Percentiles rank a stretch among this genome's conserved stretches.
phyloP scores from a whole-genome alignment of 2,888 invertebrate species.

The Anticlea derivata region DNA sequence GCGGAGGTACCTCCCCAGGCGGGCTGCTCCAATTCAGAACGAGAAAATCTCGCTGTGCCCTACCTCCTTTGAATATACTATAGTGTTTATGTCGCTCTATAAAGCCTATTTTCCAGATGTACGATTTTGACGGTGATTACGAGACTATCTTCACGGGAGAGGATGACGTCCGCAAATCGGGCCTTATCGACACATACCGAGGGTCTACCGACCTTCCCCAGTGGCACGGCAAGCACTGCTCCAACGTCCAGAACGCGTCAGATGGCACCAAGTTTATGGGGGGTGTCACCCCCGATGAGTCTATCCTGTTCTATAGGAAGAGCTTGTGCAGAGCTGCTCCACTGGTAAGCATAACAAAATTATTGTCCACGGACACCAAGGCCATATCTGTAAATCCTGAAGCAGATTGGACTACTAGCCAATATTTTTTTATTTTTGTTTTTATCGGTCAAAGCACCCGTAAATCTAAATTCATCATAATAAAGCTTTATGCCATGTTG shows the following conservation, averaged over 20 bases:
- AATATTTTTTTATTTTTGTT: too few relatives aligned
- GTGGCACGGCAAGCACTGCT: slow-evolving; percentile 90
- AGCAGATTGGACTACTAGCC: too few relatives aligned
- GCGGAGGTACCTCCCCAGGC: too few relatives aligned
- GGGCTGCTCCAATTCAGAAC: too few relatives aligned
- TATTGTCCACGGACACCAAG: too few relatives aligned
- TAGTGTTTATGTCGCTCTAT: too few relatives aligned
- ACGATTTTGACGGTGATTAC: slow-evolving; percentile 91
- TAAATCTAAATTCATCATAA: too few relatives aligned
- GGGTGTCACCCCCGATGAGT: slow-evolving; percentile 86
- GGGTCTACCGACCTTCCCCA: slow-evolving; percentile 89
- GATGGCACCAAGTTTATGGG: slow-evolving; percentile 94
- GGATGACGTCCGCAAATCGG: slow-evolving; percentile 84
- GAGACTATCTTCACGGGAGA: slow-evolving; percentile 91
- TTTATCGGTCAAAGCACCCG: too few relatives aligned
- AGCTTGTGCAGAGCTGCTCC: slow-evolving; percentile 93
- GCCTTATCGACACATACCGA: slow-evolving; percentile 90
- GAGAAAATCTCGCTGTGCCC: too few relatives aligned
- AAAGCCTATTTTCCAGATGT: slow-evolving; percentile 93
- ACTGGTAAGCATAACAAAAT: slow-evolving; percentile 90
- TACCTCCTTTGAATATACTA: too few relatives aligned
- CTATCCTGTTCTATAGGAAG: slow-evolving; percentile 90
- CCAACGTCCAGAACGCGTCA: slow-evolving; percentile 89
- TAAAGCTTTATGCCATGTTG: too few relatives aligned
- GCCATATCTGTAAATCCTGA: too few relatives aligned